Conservation (phyloP, 2,113 vertebrate genomes). For the Cephalophus harveyi region DNA sequence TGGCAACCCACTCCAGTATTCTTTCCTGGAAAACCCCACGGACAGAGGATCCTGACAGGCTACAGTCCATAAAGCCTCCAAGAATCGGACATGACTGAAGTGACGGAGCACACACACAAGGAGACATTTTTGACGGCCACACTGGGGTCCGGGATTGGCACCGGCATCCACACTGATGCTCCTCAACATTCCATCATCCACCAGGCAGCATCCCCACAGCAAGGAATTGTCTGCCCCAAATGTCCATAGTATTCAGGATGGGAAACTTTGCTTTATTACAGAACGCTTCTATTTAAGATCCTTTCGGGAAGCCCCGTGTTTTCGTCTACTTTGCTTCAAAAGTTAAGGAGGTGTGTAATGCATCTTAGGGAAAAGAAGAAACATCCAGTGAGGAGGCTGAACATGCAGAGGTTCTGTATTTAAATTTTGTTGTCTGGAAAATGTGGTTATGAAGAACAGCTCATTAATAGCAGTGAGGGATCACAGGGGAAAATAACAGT, state of each 20-base stretch:
- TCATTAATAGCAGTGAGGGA: neutral
- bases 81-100: neutral
- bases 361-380: neutral
- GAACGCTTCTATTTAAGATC: neutral
- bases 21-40: neutral
- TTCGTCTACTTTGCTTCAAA: neutral
- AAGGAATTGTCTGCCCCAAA: neutral
- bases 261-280: neutral
- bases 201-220: neutral
- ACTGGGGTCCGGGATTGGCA: no score
- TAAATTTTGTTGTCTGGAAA: conserved; percentile 44
- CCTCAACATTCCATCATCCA: neutral
- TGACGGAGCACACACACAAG: rapidly evolving
- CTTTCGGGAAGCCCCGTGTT: neutral
- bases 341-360: neutral
- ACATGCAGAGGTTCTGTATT: neutral
- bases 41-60: neutral
- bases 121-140: neutral
- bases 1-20: neutral
- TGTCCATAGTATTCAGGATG: neutral
- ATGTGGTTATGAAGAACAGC: conserved; percentile 19
- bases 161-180: neutral
- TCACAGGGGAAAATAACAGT: neutral
- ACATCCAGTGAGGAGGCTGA: neutral
- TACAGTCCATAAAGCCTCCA: neutral